phyloP scores from a whole-genome alignment of 2,113 vertebrate species.

The Bos javanicus region DNA sequence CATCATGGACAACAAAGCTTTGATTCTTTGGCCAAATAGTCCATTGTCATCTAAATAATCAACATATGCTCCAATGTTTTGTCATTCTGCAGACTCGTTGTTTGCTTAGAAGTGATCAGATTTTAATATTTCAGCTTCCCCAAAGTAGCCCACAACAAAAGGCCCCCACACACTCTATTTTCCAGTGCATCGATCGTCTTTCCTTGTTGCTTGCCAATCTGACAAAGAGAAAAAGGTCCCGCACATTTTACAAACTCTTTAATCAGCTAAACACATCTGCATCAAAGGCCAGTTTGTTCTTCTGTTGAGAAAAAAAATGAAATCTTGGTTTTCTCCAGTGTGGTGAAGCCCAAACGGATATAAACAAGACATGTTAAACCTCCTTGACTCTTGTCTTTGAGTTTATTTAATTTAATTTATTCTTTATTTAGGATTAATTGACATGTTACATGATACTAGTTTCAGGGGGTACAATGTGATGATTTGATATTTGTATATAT shows the following conservation, averaged over 20 bases:
- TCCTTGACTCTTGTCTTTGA: background rate
- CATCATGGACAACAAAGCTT: conserved; percentile 31
- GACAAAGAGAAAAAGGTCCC: background rate
- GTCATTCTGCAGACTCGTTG: background rate
- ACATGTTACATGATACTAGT: background rate
- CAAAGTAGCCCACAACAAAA: background rate
- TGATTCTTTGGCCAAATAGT: conserved; percentile 42
- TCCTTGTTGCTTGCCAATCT: conserved; percentile 1
- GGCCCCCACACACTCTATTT: background rate
- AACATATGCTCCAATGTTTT: background rate
- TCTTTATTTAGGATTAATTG: background rate
- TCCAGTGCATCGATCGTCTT: background rate
- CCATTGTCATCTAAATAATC: conserved; percentile 39
- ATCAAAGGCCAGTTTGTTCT: background rate
- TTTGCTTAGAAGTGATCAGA: background rate
- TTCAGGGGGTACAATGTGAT: background rate
- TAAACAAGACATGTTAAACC: background rate
- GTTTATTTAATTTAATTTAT: background rate
- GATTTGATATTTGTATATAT: background rate
- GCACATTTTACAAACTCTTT: conserved; percentile 21
- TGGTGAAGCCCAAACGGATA: background rate
- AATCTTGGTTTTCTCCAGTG: background rate
- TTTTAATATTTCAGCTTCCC: conserved; percentile 35
- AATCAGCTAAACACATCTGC: conserved; percentile 32
- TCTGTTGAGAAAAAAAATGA: background rate